These are phyloP conservation scores for Alectoris magna DNA, from an alignment of 2,797 vertebrate species.

Conservation along the genomic window DNA sequence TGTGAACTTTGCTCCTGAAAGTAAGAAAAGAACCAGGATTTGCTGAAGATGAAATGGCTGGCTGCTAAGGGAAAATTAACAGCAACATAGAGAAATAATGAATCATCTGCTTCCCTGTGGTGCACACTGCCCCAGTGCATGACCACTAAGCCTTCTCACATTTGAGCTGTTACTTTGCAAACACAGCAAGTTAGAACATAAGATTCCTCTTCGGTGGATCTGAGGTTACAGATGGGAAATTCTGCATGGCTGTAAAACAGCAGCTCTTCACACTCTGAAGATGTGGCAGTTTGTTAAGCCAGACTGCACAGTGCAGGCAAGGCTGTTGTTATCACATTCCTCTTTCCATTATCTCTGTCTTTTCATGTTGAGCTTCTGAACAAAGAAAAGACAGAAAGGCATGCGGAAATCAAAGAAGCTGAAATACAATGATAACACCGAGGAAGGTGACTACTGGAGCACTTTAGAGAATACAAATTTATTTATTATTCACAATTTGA, in stretches of 20 bases:
- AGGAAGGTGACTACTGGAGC: neutral
- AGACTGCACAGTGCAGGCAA: neutral
- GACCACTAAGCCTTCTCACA: neutral
- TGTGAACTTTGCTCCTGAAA: neutral
- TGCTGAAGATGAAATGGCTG: neutral
- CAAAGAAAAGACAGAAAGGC: neutral
- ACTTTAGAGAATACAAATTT: neutral
- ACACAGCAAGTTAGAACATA: neutral
- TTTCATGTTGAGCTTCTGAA: neutral
- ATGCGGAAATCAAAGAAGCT: neutral
- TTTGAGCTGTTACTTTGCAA: neutral
- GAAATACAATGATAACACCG: neutral
- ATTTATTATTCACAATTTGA: constrained; percentile 21
- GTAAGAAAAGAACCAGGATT: neutral
- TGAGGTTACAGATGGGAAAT: neutral
- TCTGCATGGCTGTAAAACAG: neutral
- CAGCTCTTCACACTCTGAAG: neutral
- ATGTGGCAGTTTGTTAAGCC: neutral
- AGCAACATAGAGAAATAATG: neutral
- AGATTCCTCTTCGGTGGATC: neutral
- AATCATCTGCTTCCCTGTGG: neutral
- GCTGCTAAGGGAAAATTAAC: neutral
- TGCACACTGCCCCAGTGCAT: neutral
- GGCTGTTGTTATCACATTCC: neutral
- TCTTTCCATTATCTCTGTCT: neutral